Evolutionary conservation across 2,797 vertebrate genomes (phyloP), one percentile per base, ranked within the genome.

Genomic region (Glyptemys insculpta): DNA sequence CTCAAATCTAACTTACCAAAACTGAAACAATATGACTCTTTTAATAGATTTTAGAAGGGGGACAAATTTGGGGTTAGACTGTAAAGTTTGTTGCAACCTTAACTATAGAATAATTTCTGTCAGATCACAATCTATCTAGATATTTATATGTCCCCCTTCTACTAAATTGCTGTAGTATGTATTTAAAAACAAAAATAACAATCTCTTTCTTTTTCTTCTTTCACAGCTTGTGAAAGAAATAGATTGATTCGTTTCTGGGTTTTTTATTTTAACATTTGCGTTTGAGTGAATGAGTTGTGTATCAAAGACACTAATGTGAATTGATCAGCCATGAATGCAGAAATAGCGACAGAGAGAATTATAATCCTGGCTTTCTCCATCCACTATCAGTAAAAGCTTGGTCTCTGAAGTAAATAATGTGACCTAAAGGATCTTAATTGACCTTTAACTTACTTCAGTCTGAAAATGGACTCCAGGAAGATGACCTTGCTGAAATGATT

Each of bases 341-440:
- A 76, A 19, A 79, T 31, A 78, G 18, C 1, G n/a, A 80, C 50
- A 93, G n/a, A 86, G 41, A 85, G 94, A 85, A 59, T 44, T 80
- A 90, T 79, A 84, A 50, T 34, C 21, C n/a, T 72, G 68, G 18
- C 37, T 10, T 56, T 5, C 72, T 74, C 2, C 54, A 81, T 54
- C 87, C 92, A 95, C 79, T 81, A 27, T 34, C 83, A 41, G n/a
- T 10, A 79, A 94, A 90, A 81, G 91, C n/a, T 50, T 84, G 50
- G 57, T 34, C 27, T 4, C 3, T 3, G 50, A 92, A 94, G 25
- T 57, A 79, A 62, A 49, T 81, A 72, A 37, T 44, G 29, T 87
- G n/a, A 95, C n/a, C 11, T 54, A 90, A 95, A 87, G 4, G 65
- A 12, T 57, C 88, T 23, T 62, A 1, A 44, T 1, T 27, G 18